Conservation (phyloP, 2,888 invertebrate species). For the Panorpa germanica region DNA sequence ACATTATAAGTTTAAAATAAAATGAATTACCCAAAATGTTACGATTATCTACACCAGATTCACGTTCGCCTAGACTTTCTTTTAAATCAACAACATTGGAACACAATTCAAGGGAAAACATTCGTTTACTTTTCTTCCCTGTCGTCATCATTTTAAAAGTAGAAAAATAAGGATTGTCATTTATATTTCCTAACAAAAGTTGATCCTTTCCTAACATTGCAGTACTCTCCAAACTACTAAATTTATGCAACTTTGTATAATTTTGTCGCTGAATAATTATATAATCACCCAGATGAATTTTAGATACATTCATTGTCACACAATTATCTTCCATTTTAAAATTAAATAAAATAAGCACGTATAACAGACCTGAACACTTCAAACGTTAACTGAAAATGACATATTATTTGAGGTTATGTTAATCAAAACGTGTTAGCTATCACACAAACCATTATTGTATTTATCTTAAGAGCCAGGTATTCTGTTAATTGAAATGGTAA, state of each 20-base stretch:
- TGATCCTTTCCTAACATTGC: constrained; percentile 50
- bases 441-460: too few species aligned
- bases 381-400: too few species aligned
- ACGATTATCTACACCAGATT: constrained; percentile 66
- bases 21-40: constrained; percentile 60
- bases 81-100: constrained; percentile 34
- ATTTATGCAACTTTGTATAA: constrained; percentile 58
- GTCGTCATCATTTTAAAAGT: constrained; percentile 56
- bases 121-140: constrained; percentile 27
- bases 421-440: too few species aligned
- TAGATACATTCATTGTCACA: too few species aligned
- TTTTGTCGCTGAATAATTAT: constrained; percentile 60
- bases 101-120: constrained; percentile 31
- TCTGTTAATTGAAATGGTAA: too few species aligned
- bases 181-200: constrained; percentile 42
- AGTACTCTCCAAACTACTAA: constrained; percentile 39
- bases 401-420: too few species aligned
- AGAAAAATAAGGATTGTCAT: constrained; percentile 50
- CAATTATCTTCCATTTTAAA: too few species aligned
- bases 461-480: too few species aligned
- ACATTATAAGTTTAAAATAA: too few species aligned
- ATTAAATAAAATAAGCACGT: too few species aligned
- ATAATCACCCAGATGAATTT: too few species aligned
- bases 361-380: too few species aligned
- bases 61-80: constrained; percentile 40